Evolutionary conservation across 1,140 invertebrate species (phyloP), one percentile per base, ranked within the genome.

Genomic region (Diorhabda carinulata): DNA sequence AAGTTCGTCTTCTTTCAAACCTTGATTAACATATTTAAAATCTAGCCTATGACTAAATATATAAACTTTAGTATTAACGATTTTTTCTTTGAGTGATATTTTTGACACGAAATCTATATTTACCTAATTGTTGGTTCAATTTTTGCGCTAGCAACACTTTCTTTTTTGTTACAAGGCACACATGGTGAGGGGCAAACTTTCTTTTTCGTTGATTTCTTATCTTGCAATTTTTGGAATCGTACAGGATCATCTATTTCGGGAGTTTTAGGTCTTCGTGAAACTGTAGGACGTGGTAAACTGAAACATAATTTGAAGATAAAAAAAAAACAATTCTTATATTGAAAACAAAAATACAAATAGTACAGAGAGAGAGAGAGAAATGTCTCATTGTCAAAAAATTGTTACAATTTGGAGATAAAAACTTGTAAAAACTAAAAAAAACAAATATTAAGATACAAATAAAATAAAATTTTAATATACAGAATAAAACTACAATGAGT

Each of bases 111-210:
- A 9, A 9, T n/a, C 42, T 43, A 59, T 9, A 58, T 60, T 74
- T 71, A 77, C 75, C 68, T 72, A 6, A 75, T 47, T 6, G 75
- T 70, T 5, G 72, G 75, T 52, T 71, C 58, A 56, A 77, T 70
- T 63, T 69, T 66, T 3, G 71, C 42, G 61, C 73, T 73, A 40
- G 67, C 58, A 25, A 70, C 44, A 52, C 69, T 73, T 10, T 62
- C 52, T 45, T 62, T 73, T 43, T 72, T 63, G 47, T 52, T 52
- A 52, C 47, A 52, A 25, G 25, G 25, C 0, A 52, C 47, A 52
- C 47, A 52, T 8, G 47, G 47, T 8, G 3, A 3, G 66, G 69
- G 5, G 68, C 56, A 62, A 66, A n/a, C 64, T 57, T 73, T 67
- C 56, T 9, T 64, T 42, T 43, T 57, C 42, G n/a, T 68, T 60